Evolutionary conservation across 1,140 invertebrate species (phyloP).

Genomic region (Atta cephalotes): DNA sequence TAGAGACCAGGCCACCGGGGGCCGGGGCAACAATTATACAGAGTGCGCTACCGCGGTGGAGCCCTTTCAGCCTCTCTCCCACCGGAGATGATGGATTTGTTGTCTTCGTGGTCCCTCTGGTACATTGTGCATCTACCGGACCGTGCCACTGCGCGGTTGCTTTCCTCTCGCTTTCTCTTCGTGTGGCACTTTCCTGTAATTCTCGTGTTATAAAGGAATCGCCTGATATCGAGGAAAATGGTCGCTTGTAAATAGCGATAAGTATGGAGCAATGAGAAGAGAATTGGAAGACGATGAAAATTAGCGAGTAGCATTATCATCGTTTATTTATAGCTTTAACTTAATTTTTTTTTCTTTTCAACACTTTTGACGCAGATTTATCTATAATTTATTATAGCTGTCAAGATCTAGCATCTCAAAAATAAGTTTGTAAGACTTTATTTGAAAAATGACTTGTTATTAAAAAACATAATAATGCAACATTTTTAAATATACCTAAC

Average conservation of each 20-base stretch:
- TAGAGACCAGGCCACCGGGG: slow-evolving; percentile 77
- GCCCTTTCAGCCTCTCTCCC: slow-evolving; percentile 79
- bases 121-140: slow-evolving; percentile 74
- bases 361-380: not conserved
- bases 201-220: slow-evolving; percentile 35
- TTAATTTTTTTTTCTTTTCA: slow-evolving; percentile 13
- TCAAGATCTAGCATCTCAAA: not conserved
- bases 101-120: slow-evolving; percentile 74
- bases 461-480: not conserved
- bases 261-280: slow-evolving; percentile 16
- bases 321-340: not conserved
- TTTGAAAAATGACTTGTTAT: not conserved
- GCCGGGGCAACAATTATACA: slow-evolving; percentile 83
- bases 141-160: slow-evolving; percentile 73
- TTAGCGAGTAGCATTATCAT: slow-evolving; percentile 22
- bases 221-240: slow-evolving; percentile 40
- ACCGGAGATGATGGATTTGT: slow-evolving; percentile 81
- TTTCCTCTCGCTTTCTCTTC: slow-evolving; percentile 32
- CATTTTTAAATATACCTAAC: not conserved
- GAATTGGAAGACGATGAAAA: slow-evolving; percentile 42
- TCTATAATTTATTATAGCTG: not conserved
- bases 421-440: not conserved
- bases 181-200: slow-evolving; percentile 52
- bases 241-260: slow-evolving; percentile 46
- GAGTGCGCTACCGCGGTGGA: slow-evolving; percentile 79